Evolutionary conservation across 1,140 invertebrate species (phyloP).

Genomic region (Pogonomyrmex californicus): DNA sequence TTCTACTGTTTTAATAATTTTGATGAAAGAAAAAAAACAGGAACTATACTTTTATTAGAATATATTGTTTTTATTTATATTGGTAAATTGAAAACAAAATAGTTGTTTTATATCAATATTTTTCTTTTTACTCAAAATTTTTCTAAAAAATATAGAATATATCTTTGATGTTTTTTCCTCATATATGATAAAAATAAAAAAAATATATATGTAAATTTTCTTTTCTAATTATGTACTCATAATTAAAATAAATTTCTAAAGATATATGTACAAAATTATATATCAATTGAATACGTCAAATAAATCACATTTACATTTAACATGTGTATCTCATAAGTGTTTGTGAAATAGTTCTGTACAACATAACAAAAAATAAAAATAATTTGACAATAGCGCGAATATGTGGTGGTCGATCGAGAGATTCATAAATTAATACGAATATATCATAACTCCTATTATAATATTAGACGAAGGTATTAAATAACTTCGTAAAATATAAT

Average conservation of each 20-base stretch:
- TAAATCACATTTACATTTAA: not conserved
- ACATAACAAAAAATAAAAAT: conserved; percentile 36
- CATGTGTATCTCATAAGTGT: conserved; percentile 64
- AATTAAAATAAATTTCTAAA: not conserved
- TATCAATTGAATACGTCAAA: conserved; percentile 1
- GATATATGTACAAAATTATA: not conserved
- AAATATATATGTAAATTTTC: not conserved
- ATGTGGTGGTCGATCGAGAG: conserved; percentile 10
- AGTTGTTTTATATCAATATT: not conserved
- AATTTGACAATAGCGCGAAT: conserved; percentile 41
- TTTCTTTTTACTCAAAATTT: not conserved
- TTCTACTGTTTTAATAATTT: not conserved
- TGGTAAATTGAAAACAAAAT: not conserved
- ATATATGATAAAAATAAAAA: not conserved
- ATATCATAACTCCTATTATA: not conserved
- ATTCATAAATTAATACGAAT: not conserved
- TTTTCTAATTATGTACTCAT: not conserved
- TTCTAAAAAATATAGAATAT: not conserved
- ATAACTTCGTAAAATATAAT: not conserved
- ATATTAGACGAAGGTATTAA: not conserved
- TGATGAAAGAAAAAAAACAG: not conserved
- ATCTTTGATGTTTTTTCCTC: not conserved
- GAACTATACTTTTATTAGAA: not conserved
- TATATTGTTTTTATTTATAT: not conserved
- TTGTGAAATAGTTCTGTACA: conserved; percentile 39